phyloP scores from a whole-genome alignment of 2,113 vertebrate species.

The Sylvietta virens region DNA sequence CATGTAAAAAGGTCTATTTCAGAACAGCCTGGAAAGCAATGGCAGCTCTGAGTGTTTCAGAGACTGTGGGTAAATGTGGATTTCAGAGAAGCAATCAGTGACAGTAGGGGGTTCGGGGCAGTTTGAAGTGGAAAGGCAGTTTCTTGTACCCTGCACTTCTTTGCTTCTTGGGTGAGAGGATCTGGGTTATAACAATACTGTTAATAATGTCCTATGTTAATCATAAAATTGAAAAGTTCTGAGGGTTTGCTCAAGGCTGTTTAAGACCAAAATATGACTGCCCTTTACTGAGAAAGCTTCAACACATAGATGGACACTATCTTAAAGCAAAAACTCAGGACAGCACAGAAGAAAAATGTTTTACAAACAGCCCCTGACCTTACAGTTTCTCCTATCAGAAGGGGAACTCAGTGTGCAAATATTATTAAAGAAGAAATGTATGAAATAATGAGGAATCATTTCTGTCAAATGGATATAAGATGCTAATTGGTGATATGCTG shows the following conservation, averaged over 20 bases:
- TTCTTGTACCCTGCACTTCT: background rate
- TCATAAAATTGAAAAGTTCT: background rate
- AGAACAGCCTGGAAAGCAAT: background rate
- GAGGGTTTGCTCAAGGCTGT: background rate
- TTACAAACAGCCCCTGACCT: background rate
- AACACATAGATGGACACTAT: background rate
- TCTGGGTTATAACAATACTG: background rate
- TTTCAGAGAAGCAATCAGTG: background rate
- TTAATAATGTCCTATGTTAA: background rate
- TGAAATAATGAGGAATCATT: conserved; percentile 60
- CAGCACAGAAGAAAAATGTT: background rate
- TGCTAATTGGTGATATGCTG: conserved; percentile 76
- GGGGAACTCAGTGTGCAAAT: conserved; percentile 51
- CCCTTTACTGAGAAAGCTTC: background rate
- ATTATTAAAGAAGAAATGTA: conserved; percentile 61
- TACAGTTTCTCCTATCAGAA: conserved; percentile 13
- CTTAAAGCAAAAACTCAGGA: background rate
- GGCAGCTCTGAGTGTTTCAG: background rate
- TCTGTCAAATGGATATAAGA: conserved; percentile 75
- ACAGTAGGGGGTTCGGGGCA: background rate
- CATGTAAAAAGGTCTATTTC: fast-evolving
- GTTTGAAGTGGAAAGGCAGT: background rate
- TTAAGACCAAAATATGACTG: background rate
- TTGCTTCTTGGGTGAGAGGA: background rate
- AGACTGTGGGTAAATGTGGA: background rate